Conservation (phyloP, 2,888 invertebrate species). For the Scotopteryx bipunctaria region DNA sequence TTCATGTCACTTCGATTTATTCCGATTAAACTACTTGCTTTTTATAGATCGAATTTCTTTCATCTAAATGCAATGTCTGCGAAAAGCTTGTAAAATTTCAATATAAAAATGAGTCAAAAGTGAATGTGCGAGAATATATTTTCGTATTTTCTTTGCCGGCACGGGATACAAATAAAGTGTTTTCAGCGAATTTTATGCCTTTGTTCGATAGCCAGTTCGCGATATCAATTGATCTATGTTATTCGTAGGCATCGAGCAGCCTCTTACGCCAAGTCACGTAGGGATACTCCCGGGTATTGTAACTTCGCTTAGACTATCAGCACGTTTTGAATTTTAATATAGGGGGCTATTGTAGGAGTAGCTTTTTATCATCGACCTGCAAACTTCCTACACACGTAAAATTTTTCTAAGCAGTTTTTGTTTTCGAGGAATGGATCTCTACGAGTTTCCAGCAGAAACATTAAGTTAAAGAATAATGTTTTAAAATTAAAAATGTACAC, state of each 20-base stretch:
- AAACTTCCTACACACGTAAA: neutral
- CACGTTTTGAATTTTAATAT: constrained; percentile 25
- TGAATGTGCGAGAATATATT: neutral
- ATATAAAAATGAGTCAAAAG: constrained; percentile 6
- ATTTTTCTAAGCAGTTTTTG: neutral
- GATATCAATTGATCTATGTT: constrained; percentile 22
- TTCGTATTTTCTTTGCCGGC: constrained; percentile 19
- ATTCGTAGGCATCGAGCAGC: constrained; percentile 4
- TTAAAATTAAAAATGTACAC: neutral
- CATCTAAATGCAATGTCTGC: constrained; percentile 3
- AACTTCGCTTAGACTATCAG: constrained; percentile 19
- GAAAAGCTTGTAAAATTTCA: constrained; percentile 7
- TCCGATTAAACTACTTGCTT: neutral
- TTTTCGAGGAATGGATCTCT: neutral
- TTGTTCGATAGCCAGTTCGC: constrained; percentile 19
- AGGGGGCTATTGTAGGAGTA: neutral
- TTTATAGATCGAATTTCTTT: constrained; percentile 6
- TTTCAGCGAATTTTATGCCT: constrained; percentile 19
- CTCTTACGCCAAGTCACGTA: constrained; percentile 41
- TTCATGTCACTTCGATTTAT: neutral
- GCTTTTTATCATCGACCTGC: neutral
- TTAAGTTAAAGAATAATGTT: neutral
- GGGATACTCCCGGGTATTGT: constrained; percentile 30
- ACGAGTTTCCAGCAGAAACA: neutral
- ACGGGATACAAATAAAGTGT: constrained; percentile 23